Conservation (phyloP, 2,113 vertebrate genomes). For the Geothlypis trichas region DNA sequence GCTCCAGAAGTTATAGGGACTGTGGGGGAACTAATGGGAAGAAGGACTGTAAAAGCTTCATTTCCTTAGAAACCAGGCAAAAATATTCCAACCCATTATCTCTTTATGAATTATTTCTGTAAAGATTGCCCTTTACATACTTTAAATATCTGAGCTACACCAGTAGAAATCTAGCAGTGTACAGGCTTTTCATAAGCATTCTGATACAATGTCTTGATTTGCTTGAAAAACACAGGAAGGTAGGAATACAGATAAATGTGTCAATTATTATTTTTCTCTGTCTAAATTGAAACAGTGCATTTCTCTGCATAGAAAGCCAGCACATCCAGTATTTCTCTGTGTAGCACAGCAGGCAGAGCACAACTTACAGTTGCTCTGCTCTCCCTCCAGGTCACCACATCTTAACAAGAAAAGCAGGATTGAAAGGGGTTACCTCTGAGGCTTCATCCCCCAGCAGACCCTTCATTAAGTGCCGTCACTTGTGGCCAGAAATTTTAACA, state of each 20-base stretch:
- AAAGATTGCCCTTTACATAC: neutral
- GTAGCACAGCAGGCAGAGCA: neutral
- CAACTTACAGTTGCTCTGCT: neutral
- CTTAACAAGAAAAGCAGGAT: neutral
- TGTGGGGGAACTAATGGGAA: neutral
- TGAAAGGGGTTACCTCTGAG: neutral
- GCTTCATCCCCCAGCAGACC: neutral
- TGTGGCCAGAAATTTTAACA: neutral
- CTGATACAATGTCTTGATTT: neutral
- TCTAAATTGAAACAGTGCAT: neutral
- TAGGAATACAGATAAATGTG: neutral
- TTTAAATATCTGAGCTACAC: constrained; percentile 14
- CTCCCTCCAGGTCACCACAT: neutral
- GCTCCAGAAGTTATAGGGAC: neutral
- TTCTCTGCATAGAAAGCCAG: neutral
- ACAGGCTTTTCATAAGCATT: neutral
- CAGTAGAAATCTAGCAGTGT: neutral
- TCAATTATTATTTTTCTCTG: neutral
- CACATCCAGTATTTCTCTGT: neutral
- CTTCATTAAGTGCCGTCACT: rapidly evolving
- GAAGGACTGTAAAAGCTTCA: neutral
- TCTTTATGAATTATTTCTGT: constrained; percentile 31
- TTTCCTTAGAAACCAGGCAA: constrained; percentile 50
- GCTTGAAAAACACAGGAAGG: neutral
- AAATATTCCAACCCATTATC: constrained; percentile 33